A percentile compares a stretch with the other conserved stretches of the same genome.
Evolutionary conservation across 2,113 vertebrate genomes (phyloP).

Genomic region (Sisor rabdophorus): DNA sequence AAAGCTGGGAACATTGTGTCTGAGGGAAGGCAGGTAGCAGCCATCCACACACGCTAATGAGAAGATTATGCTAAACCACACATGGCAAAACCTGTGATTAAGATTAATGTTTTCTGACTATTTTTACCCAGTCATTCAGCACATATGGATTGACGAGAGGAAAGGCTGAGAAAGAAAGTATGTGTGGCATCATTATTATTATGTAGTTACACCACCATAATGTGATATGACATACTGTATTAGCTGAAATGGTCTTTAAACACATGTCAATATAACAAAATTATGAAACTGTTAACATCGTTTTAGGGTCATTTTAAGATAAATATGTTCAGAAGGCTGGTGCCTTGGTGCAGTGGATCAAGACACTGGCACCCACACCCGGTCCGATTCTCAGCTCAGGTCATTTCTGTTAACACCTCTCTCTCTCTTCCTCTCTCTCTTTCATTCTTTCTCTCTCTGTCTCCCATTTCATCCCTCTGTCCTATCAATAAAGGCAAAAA

Average conservation of each 20-base stretch:
- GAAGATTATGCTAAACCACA: conserved; percentile 73
- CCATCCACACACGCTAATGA: conserved; percentile 65
- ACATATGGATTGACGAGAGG: conserved; percentile 24
- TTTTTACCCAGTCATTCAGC: conserved; percentile 45
- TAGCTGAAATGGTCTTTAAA: conserved; percentile 31
- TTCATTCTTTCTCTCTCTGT: no score
- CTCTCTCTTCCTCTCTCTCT: no score
- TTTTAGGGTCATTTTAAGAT: neutral
- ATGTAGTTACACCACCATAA: conserved; percentile 10
- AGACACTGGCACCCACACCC: no score
- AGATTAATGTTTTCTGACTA: conserved; percentile 68
- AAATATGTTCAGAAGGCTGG: neutral
- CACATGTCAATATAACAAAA: conserved; percentile 24
- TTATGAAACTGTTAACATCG: conserved; percentile 34
- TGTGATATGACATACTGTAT: conserved; percentile 15
- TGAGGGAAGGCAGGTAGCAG: conserved; percentile 50
- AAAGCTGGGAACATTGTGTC: conserved; percentile 61
- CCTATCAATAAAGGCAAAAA: no score
- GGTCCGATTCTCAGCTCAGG: no score
- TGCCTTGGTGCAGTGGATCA: no score
- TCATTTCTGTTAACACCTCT: no score
- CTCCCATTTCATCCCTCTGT: no score
- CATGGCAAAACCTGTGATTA: conserved; percentile 75
- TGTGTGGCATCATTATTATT: conserved; percentile 21
- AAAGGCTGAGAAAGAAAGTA: conserved; percentile 27